A percentile compares a stretch with the other conserved stretches of the same genome.
These are phyloP conservation scores for Dicranocentrus wangi DNA, from an alignment of 2,888 invertebrate genomes.

Conservation along the genomic window DNA sequence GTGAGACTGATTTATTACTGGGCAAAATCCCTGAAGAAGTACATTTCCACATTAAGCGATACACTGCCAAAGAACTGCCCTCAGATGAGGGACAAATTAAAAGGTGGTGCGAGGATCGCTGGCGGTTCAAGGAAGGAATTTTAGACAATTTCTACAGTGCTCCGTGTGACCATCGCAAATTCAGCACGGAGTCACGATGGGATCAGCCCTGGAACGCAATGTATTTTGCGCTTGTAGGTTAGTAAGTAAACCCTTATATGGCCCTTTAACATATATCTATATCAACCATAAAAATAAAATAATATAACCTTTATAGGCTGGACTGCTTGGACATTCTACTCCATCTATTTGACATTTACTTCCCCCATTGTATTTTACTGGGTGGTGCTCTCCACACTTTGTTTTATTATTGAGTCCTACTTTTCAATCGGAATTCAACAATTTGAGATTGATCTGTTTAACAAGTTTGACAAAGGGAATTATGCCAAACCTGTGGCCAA, in stretches of 20 bases:
- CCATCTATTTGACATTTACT: slow-evolving; percentile 75
- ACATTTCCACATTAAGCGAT: slow-evolving; percentile 84
- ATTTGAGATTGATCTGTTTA: slow-evolving; percentile 76
- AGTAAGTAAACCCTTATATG: too few relatives aligned
- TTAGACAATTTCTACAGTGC: slow-evolving; percentile 79
- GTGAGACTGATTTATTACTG: slow-evolving; percentile 80
- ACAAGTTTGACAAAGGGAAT: slow-evolving; percentile 55
- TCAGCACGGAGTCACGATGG: slow-evolving; percentile 55
- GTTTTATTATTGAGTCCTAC: slow-evolving; percentile 78
- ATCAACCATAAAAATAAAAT: slow-evolving; percentile 75
- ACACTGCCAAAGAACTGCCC: slow-evolving; percentile 79
- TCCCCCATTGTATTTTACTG: slow-evolving; percentile 77
- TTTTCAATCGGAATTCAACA: slow-evolving; percentile 80
- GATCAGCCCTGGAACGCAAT: slow-evolving; percentile 75
- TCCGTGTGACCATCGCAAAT: slow-evolving; percentile 19
- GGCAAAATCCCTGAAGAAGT: slow-evolving; percentile 85
- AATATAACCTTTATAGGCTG: slow-evolving; percentile 80
- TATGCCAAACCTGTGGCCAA: not conserved
- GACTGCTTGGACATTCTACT: slow-evolving; percentile 78
- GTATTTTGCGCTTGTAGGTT: slow-evolving; percentile 79
- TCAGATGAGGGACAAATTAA: slow-evolving; percentile 78
- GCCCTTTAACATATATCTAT: too few relatives aligned
- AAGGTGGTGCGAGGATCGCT: slow-evolving; percentile 81
- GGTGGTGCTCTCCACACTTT: slow-evolving; percentile 78
- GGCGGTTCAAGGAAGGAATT: slow-evolving; percentile 81